Evolutionary conservation across 2,113 vertebrate species (phyloP).

Genomic region (Pygoscelis adeliae): DNA sequence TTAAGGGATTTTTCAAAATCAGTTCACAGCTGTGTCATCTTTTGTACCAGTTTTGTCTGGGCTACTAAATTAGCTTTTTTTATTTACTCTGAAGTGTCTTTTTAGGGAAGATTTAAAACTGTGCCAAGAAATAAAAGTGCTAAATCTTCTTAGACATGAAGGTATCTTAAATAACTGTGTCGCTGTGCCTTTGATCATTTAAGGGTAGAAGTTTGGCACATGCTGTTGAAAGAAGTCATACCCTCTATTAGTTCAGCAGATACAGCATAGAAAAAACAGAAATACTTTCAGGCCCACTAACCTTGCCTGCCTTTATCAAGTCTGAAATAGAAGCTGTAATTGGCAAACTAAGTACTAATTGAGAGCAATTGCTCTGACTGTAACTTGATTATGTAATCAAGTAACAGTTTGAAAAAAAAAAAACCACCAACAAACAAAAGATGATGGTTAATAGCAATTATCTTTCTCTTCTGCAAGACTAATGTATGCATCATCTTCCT

Average conservation of each 20-base stretch:
- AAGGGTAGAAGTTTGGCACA: not conserved
- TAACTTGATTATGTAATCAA: constrained; percentile 1
- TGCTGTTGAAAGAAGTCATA: not conserved
- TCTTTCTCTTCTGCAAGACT: not conserved
- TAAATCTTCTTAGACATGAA: not conserved
- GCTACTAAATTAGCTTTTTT: not conserved
- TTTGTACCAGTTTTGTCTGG: not conserved
- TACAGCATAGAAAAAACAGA: not conserved
- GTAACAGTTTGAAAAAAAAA: not conserved
- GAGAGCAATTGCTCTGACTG: not conserved
- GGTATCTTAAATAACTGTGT: not conserved
- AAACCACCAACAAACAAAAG: not conserved
- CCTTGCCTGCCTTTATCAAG: not conserved
- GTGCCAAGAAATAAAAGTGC: not conserved
- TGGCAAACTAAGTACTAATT: not conserved
- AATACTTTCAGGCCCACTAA: not conserved
- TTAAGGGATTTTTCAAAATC: not conserved
- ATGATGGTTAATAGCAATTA: not conserved
- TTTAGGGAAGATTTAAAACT: not conserved
- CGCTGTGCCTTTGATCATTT: not conserved
- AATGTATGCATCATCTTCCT: not conserved
- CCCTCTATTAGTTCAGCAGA: not conserved
- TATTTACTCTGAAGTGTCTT: not conserved
- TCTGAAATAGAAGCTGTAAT: not conserved
- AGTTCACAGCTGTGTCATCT: not conserved